These are phyloP conservation scores for Myanophis thanlyinensis DNA, from an alignment of 2,113 vertebrate genomes.

Conservation along the genomic window DNA sequence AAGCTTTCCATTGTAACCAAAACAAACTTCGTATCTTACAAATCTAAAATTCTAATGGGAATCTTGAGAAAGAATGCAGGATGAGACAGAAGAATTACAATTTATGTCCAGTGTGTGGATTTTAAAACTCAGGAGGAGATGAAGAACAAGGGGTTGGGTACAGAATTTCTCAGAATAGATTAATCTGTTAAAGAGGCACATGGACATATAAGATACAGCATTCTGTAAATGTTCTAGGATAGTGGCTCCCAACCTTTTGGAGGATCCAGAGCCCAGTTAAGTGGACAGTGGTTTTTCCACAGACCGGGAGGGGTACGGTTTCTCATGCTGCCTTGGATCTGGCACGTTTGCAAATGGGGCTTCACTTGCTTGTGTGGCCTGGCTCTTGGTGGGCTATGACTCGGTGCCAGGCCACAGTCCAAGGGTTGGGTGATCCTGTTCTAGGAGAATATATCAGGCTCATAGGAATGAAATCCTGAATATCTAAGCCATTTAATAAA, in stretches of 20 bases:
- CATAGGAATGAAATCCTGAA: background rate
- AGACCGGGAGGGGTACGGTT: no score
- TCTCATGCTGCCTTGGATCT: no score
- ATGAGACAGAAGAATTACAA: no score
- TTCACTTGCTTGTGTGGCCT: no score
- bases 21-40: background rate
- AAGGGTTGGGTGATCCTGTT: background rate
- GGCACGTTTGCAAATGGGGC: no score
- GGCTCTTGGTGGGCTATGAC: no score
- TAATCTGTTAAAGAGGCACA: background rate
- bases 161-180: background rate
- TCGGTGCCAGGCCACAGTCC: no score
- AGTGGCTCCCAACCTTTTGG: no score
- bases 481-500: background rate
- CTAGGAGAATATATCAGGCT: no score
- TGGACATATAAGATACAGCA: background rate
- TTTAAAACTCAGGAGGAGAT: background rate
- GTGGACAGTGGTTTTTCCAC: no score
- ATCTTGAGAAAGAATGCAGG: background rate
- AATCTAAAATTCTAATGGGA: background rate
- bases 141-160: background rate
- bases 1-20: background rate
- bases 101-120: background rate
- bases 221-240: no score
- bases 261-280: no score